These are phyloP conservation scores for Lucilia sericata DNA, from an alignment of 1,140 invertebrate species.

Conservation along the genomic window DNA sequence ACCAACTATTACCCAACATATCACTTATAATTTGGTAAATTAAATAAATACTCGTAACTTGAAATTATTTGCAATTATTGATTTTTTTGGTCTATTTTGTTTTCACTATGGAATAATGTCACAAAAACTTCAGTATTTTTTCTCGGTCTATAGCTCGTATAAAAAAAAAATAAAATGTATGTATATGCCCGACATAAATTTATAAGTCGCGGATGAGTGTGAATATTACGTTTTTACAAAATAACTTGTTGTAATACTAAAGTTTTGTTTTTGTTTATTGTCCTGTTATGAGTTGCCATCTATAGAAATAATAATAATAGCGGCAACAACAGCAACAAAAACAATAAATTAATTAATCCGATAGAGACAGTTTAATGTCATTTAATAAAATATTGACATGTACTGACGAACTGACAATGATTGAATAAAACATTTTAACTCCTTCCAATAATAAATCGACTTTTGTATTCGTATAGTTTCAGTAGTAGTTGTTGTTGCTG, in stretches of 20 bases:
- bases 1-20: too few relatives aligned
- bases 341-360: conserved; percentile 69
- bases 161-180: too few relatives aligned
- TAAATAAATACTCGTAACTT: not conserved
- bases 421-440: conserved; percentile 52
- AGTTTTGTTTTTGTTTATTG: not conserved
- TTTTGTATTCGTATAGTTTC: not conserved
- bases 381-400: conserved; percentile 68
- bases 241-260: too few relatives aligned
- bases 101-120: conserved; percentile 56
- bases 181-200: not conserved
- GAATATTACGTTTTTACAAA: not conserved
- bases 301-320: conserved; percentile 28
- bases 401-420: conserved; percentile 58
- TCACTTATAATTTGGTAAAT: too few relatives aligned
- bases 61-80: conserved; percentile 62
- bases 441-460: conserved; percentile 41
- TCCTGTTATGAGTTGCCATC: not conserved
- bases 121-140: conserved; percentile 52
- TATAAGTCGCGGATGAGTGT: not conserved
- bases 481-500: not conserved
- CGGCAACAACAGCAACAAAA: conserved; percentile 55
- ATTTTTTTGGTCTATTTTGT: conserved; percentile 62
- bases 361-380: conserved; percentile 68
- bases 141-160: too few relatives aligned